These are phyloP conservation scores for Cottus gobio DNA, from an alignment of 2,113 vertebrate species.

Conservation along the genomic window DNA sequence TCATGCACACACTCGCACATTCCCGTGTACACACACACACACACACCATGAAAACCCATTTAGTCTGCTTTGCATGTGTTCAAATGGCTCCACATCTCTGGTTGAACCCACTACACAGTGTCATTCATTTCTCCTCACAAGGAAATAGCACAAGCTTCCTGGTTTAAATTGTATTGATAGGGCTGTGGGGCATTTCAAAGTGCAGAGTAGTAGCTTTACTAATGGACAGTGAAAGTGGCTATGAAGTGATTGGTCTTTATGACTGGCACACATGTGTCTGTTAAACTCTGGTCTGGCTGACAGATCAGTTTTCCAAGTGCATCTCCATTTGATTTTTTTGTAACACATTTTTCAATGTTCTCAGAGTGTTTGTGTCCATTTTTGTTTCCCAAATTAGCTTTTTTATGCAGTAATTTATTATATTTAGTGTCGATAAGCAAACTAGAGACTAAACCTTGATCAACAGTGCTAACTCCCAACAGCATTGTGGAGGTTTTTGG, in stretches of 20 bases:
- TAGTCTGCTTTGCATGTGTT: conserved; percentile 56
- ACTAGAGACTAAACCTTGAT: neutral
- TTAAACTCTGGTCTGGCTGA: conserved; percentile 18
- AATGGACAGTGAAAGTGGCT: conserved; percentile 66
- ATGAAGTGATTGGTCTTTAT: conserved; percentile 58
- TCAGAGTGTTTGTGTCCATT: neutral
- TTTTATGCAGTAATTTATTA: neutral
- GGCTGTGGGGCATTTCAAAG: conserved; percentile 48
- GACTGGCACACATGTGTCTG: conserved; percentile 30
- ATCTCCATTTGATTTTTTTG: conserved; percentile 1
- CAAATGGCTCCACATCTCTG: conserved; percentile 57
- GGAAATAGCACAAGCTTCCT: conserved; percentile 58
- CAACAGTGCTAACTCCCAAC: neutral
- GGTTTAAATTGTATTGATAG: conserved; percentile 51
- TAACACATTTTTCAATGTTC: neutral
- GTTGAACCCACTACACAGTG: conserved; percentile 38
- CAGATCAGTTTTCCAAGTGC: conserved; percentile 9
- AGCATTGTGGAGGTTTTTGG: neutral
- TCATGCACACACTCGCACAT: conserved; percentile 46
- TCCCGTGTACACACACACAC: conserved; percentile 3
- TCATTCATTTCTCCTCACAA: conserved; percentile 61
- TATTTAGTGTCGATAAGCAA: conserved; percentile 7
- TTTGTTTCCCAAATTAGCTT: neutral
- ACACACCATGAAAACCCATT: conserved; percentile 46
- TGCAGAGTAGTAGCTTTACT: conserved; percentile 58